These are phyloP conservation scores for Homarus gammarus DNA, from an alignment of 2,888 invertebrate genomes.

Conservation along the genomic window DNA sequence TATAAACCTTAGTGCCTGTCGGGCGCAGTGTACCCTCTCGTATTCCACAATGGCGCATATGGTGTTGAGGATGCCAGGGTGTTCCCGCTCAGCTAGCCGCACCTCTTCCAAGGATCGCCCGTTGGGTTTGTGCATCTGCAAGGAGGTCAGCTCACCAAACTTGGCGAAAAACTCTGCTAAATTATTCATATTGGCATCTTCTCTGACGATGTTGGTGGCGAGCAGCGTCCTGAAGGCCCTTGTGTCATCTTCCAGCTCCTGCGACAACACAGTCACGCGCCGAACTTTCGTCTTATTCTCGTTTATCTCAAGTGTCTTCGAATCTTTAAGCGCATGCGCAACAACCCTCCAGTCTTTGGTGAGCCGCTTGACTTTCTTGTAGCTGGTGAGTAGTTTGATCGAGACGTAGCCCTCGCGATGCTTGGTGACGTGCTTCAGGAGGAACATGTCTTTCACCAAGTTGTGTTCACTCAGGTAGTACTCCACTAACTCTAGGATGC, in stretches of 20 bases:
- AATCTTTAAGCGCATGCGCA: constrained; percentile 88
- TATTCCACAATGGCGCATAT: constrained; percentile 70
- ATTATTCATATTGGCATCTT: constrained; percentile 91
- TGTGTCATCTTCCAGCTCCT: constrained; percentile 94
- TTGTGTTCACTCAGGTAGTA: constrained; percentile 97
- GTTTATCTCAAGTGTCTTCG: constrained; percentile 91
- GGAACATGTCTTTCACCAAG: constrained; percentile 95
- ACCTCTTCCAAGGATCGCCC: constrained; percentile 94
- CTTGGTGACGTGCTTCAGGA: constrained; percentile 94
- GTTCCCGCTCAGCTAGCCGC: constrained; percentile 92
- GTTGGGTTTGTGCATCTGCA: constrained; percentile 92
- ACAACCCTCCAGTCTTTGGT: constrained; percentile 97
- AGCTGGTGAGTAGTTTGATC: constrained; percentile 95
- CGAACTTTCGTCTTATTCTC: constrained; percentile 93
- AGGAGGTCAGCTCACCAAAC: constrained; percentile 93
- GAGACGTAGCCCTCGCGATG: constrained; percentile 98
- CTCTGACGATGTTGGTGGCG: constrained; percentile 90
- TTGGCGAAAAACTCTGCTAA: constrained; percentile 93
- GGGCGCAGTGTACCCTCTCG: constrained; percentile 84
- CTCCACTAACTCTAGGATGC: constrained; percentile 84
- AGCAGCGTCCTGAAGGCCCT: constrained; percentile 89
- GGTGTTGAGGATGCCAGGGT: constrained; percentile 87
- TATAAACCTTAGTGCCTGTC: constrained; percentile 64
- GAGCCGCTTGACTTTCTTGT: constrained; percentile 95
- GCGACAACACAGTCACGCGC: constrained; percentile 89